A percentile compares a stretch with the other conserved stretches of the same genome.
Conservation (phyloP, 2,113 vertebrate species). For the Corvus hawaiiensis region DNA sequence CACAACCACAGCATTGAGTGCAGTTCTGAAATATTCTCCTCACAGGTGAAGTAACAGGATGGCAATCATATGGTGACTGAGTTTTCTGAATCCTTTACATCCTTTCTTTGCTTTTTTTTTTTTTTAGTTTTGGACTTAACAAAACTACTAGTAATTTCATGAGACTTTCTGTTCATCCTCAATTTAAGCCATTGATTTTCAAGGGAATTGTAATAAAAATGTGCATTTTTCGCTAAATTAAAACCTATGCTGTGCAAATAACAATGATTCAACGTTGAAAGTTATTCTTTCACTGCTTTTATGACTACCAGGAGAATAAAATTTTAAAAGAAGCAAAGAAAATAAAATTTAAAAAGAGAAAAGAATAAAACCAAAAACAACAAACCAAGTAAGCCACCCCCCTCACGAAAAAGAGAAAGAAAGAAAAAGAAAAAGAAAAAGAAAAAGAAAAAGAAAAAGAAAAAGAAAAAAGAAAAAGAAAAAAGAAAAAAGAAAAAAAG, state of each 20-base stretch:
- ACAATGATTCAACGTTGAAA: neutral
- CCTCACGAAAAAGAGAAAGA: too few species aligned
- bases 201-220: constrained; percentile 21
- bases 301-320: neutral
- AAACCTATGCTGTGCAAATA: constrained; percentile 29
- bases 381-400: accelerated
- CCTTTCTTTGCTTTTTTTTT: neutral
- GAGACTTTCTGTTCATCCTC: neutral
- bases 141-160: neutral
- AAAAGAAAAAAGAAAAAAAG: too few species aligned
- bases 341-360: neutral
- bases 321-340: neutral
- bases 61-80: neutral
- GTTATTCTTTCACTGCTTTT: neutral
- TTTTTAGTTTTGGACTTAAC: neutral
- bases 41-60: neutral
- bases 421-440: too few species aligned
- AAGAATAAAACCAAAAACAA: neutral
- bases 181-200: constrained; percentile 10
- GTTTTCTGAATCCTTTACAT: neutral
- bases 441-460: too few species aligned
- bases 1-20: accelerated
- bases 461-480: too few species aligned
- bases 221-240: constrained; percentile 16
- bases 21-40: neutral